Conservation (phyloP, 2,888 invertebrate genomes). For the Caenorhabditis sulstoni region DNA sequence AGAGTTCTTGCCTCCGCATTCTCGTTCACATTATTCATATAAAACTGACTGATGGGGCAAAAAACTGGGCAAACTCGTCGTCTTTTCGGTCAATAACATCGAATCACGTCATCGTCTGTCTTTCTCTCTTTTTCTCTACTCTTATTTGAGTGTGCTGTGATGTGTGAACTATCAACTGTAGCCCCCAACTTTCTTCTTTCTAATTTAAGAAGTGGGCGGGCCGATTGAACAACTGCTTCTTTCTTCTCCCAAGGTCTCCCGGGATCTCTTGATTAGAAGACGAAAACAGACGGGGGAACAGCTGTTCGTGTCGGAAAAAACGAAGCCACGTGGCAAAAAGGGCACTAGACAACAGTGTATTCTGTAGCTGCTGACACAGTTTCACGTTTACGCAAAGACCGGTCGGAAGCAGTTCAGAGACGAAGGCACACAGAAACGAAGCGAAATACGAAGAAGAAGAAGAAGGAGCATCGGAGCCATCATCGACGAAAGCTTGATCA, state of each 20-base stretch:
- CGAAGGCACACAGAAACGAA: constrained; percentile 18
- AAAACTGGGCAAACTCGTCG: constrained; percentile 29
- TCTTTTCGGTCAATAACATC: constrained; percentile 25
- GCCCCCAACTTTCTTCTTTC: background rate
- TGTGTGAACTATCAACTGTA: constrained; percentile 32
- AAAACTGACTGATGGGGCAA: constrained; percentile 6
- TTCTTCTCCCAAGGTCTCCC: background rate
- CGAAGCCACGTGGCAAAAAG: constrained; percentile 15
- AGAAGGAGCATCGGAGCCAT: constrained; percentile 13
- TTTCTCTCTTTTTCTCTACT: too few relatives aligned
- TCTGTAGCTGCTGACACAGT: constrained; percentile 12
- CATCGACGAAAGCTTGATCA: constrained; percentile 53
- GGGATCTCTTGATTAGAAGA: background rate
- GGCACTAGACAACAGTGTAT: constrained; percentile 17
- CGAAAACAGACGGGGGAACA: background rate
- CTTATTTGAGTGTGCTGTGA: constrained; percentile 40
- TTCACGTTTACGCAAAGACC: constrained; percentile 11
- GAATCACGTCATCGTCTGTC: constrained; percentile 26
- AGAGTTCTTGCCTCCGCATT: too few relatives aligned
- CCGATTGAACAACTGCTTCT: background rate
- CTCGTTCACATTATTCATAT: too few relatives aligned
- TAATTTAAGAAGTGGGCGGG: constrained; percentile 10
- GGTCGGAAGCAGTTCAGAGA: constrained; percentile 5
- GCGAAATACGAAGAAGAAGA: constrained; percentile 29
- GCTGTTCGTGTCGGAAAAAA: background rate